phyloP scores from a whole-genome alignment of 2,888 invertebrate species.

The Agriotes lineatus region DNA sequence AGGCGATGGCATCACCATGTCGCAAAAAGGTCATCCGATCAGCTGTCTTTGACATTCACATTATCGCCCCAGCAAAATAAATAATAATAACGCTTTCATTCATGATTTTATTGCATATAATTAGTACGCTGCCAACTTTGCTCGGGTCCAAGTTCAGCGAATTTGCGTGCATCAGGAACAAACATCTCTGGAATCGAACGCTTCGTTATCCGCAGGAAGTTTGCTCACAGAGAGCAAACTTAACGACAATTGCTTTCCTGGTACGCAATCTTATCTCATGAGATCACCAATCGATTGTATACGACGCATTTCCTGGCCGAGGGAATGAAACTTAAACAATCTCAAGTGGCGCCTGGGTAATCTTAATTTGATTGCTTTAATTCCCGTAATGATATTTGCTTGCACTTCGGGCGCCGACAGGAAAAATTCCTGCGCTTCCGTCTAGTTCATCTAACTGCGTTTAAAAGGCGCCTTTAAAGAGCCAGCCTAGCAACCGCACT shows the following conservation, averaged over 20 bases:
- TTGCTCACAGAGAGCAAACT: constrained; percentile 40
- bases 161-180: constrained; percentile 35
- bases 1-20: constrained; percentile 33
- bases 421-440: constrained; percentile 17
- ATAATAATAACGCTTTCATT: constrained; percentile 44
- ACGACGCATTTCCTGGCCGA: constrained; percentile 34
- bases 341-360: constrained; percentile 31
- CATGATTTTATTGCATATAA: constrained; percentile 41
- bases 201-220: constrained; percentile 43
- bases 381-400: constrained; percentile 3
- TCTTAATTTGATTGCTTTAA: constrained; percentile 9
- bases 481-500: too few species aligned
- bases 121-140: constrained; percentile 34
- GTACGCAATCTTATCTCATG: constrained; percentile 44
- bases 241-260: constrained; percentile 35
- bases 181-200: constrained; percentile 4
- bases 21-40: constrained; percentile 49
- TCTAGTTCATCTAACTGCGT: constrained; percentile 34
- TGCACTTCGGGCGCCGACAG: constrained; percentile 17
- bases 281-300: constrained; percentile 39
- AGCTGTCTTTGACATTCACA: constrained; percentile 49
- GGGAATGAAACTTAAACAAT: constrained; percentile 7
- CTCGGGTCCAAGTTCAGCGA: constrained; percentile 36
- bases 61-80: constrained; percentile 41
- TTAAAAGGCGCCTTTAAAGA: constrained; percentile 33